Evolutionary conservation across 92 coral and sea anemone genomes (phyloP).

Genomic region (Virgularia gustaviana): DNA sequence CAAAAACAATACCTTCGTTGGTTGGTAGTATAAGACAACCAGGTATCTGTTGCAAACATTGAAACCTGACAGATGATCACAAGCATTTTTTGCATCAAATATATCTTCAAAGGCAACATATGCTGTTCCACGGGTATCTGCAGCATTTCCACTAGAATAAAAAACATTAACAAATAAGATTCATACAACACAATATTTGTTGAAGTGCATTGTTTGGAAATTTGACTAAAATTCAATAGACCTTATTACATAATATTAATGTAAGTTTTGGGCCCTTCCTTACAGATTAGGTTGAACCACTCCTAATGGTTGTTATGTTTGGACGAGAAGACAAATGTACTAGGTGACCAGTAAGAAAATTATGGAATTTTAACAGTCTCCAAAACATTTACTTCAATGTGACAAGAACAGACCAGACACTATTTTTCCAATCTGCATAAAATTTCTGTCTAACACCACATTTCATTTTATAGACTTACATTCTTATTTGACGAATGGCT

Average conservation of each 20-base stretch:
- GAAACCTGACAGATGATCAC: conserved; percentile 96
- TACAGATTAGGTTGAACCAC: too few species aligned
- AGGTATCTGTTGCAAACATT: conserved; percentile 94
- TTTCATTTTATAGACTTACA: conserved; percentile 58
- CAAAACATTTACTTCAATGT: neutral
- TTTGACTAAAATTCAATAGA: too few species aligned
- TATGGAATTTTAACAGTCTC: too few species aligned
- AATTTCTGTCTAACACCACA: neutral
- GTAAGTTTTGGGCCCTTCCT: too few species aligned
- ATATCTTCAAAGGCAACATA: conserved; percentile 96
- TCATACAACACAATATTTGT: neutral
- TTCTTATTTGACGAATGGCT: conserved; percentile 89
- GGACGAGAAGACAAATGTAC: too few species aligned
- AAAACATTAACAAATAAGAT: neutral
- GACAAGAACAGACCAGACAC: neutral
- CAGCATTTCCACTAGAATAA: conserved; percentile 82
- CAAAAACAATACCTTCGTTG: conserved; percentile 64
- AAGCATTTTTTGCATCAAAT: conserved; percentile 99
- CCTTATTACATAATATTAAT: too few species aligned
- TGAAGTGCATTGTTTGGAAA: neutral
- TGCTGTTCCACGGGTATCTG: conserved; percentile 98
- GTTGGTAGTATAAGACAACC: conserved; percentile 88
- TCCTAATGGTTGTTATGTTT: too few species aligned
- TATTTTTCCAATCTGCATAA: neutral
- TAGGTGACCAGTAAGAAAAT: too few species aligned